Percentiles rank a stretch among this genome's conserved stretches.
phyloP scores from a whole-genome alignment of 2,113 vertebrate genomes.

The Lampris megalopsis region DNA sequence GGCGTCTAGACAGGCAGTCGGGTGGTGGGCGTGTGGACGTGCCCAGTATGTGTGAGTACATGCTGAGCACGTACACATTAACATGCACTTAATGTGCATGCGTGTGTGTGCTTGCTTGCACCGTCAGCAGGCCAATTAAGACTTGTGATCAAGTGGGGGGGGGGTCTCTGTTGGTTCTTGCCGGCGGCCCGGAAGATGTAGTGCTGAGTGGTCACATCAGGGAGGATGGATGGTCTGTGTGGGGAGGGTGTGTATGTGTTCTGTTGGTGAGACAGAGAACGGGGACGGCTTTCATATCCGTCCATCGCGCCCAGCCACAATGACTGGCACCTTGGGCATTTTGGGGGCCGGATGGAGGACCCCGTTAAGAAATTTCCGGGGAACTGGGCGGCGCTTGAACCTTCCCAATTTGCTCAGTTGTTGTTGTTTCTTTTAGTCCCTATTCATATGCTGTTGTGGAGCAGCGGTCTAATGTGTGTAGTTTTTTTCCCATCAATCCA shows the following conservation, averaged over 20 bases:
- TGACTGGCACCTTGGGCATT: constrained; percentile 41
- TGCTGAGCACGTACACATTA: not conserved
- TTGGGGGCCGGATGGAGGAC: not conserved
- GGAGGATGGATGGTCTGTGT: constrained; percentile 56
- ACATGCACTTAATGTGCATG: not conserved
- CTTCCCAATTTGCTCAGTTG: constrained; percentile 9
- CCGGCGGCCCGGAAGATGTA: constrained; percentile 48
- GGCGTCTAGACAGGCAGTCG: not conserved
- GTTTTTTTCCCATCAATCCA: not conserved
- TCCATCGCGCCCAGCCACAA: constrained; percentile 51
- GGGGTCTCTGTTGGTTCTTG: constrained; percentile 1
- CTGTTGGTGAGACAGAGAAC: constrained; percentile 33
- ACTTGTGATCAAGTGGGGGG: constrained; percentile 44
- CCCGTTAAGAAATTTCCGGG: constrained; percentile 22
- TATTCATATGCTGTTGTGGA: too few relatives aligned
- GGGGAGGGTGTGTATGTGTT: constrained; percentile 43
- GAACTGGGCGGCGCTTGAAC: constrained; percentile 18
- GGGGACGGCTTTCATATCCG: constrained; percentile 48
- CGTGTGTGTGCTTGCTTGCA: not conserved
- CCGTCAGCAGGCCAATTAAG: constrained; percentile 52
- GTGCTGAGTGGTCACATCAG: constrained; percentile 16
- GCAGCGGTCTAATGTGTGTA: too few relatives aligned
- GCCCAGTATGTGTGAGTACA: not conserved
- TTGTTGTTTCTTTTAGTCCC: not conserved
- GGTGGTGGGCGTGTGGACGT: not conserved